A percentile compares a stretch with the other conserved stretches of the same genome.
Conservation (phyloP, 2,888 invertebrate genomes). For the Tetramorium bicarinatum region DNA sequence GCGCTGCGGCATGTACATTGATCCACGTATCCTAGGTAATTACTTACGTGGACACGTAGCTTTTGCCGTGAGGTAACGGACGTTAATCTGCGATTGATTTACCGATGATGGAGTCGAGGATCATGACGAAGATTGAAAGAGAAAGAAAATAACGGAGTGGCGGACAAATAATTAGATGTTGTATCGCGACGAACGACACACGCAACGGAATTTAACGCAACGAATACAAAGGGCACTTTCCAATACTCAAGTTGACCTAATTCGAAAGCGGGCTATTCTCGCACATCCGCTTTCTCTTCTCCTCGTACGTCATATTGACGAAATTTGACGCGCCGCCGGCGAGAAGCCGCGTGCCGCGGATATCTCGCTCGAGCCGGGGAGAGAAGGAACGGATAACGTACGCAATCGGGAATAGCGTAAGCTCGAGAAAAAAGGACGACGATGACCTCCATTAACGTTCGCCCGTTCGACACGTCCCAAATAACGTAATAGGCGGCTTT, state of each 20-base stretch:
- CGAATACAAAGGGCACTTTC: slow-evolving; percentile 31
- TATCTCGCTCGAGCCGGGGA: not conserved
- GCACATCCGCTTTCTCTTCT: slow-evolving; percentile 44
- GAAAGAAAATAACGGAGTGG: not conserved
- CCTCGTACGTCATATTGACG: slow-evolving; percentile 16
- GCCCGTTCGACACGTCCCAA: slow-evolving; percentile 56
- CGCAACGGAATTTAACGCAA: slow-evolving; percentile 8
- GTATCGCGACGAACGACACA: not conserved
- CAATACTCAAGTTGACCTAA: slow-evolving; percentile 37
- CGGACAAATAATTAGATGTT: not conserved
- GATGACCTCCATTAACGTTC: slow-evolving; percentile 60
- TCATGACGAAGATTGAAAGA: not conserved
- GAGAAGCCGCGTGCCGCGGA: slow-evolving; percentile 3
- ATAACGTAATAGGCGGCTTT: slow-evolving; percentile 71
- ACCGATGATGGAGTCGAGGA: not conserved
- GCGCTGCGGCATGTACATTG: slow-evolving; percentile 60
- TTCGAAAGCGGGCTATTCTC: slow-evolving; percentile 28
- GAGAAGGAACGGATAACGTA: not conserved
- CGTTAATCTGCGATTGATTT: not conserved
- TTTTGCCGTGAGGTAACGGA: not conserved
- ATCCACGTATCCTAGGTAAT: slow-evolving; percentile 69
- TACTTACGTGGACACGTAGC: not conserved
- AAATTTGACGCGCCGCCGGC: slow-evolving; percentile 29
- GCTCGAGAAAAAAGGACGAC: not conserved
- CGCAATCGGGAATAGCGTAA: not conserved